These are phyloP conservation scores for Sthenelais limicola DNA, from an alignment of 2,888 invertebrate genomes.

Conservation along the genomic window DNA sequence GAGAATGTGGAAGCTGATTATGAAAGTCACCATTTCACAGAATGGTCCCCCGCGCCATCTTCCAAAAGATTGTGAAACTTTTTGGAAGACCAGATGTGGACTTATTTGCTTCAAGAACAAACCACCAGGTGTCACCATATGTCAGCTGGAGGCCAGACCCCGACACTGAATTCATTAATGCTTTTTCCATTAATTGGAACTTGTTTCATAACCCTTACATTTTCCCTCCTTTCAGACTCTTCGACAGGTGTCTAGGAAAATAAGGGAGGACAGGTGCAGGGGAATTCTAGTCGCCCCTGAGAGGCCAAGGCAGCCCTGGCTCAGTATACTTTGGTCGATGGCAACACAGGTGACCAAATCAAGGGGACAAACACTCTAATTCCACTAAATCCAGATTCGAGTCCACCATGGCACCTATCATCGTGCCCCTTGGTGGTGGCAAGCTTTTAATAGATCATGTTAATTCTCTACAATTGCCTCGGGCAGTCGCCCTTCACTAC, in stretches of 20 bases:
- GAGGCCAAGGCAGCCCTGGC: neutral
- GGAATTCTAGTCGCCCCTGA: neutral
- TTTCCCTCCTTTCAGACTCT: constrained; percentile 42
- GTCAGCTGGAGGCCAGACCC: constrained; percentile 49
- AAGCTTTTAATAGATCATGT: no score
- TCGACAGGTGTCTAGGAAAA: neutral
- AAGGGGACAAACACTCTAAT: neutral
- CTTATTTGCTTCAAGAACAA: constrained; percentile 34
- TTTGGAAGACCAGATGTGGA: neutral
- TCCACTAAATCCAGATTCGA: neutral
- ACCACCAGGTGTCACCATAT: constrained; percentile 42
- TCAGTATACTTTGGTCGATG: neutral
- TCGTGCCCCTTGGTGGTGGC: no score
- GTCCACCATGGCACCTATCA: neutral
- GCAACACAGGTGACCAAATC: neutral
- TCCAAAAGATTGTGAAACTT: neutral
- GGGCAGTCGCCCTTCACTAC: no score
- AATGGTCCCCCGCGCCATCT: no score
- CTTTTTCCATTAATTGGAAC: constrained; percentile 45
- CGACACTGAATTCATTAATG: constrained; percentile 44
- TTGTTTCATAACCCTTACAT: constrained; percentile 34
- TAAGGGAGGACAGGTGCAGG: neutral
- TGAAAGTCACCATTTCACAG: no score
- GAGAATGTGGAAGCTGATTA: neutral
- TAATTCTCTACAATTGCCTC: no score